Percentiles rank a stretch among this genome's conserved stretches.
Evolutionary conservation across 2,113 vertebrate species (phyloP).

Genomic region (Embiotoca jacksoni): DNA sequence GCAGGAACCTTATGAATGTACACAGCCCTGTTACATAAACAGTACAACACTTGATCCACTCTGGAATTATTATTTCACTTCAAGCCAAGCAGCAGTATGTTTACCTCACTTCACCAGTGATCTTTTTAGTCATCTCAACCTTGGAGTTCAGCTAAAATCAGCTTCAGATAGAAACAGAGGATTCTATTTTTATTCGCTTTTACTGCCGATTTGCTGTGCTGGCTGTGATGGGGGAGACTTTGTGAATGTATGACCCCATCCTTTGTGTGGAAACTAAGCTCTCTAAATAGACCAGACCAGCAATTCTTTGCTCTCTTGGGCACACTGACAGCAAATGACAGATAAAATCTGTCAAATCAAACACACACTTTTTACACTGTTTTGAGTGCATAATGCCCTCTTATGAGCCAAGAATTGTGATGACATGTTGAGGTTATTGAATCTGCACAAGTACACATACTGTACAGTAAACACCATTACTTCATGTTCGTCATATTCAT

Average conservation of each 20-base stretch:
- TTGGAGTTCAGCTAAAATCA: slow-evolving; percentile 10
- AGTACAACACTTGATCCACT: slow-evolving; percentile 39
- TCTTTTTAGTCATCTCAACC: slow-evolving; percentile 25
- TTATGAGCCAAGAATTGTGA: not conserved
- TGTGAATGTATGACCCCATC: slow-evolving; percentile 37
- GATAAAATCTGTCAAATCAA: slow-evolving; percentile 10
- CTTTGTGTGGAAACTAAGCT: slow-evolving; percentile 22
- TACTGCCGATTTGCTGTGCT: slow-evolving; percentile 2
- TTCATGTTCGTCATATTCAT: not conserved
- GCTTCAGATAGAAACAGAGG: slow-evolving; percentile 1
- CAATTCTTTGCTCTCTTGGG: slow-evolving; percentile 3
- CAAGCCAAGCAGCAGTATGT: slow-evolving; percentile 30
- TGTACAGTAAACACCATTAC: not conserved
- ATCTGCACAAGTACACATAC: not conserved
- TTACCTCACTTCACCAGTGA: slow-evolving; percentile 16
- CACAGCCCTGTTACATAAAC: slow-evolving; percentile 52
- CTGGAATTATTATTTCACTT: slow-evolving; percentile 50
- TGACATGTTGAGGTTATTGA: not conserved
- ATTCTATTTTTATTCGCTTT: slow-evolving; percentile 19
- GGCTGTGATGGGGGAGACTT: slow-evolving; percentile 6
- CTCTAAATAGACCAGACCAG: slow-evolving; percentile 4
- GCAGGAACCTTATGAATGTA: slow-evolving; percentile 43
- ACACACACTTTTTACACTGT: not conserved
- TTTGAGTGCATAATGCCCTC: not conserved
- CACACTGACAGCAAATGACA: slow-evolving; percentile 12